phyloP scores from a whole-genome alignment of 2,797 vertebrate species.

The Eurystomus glaucurus region DNA sequence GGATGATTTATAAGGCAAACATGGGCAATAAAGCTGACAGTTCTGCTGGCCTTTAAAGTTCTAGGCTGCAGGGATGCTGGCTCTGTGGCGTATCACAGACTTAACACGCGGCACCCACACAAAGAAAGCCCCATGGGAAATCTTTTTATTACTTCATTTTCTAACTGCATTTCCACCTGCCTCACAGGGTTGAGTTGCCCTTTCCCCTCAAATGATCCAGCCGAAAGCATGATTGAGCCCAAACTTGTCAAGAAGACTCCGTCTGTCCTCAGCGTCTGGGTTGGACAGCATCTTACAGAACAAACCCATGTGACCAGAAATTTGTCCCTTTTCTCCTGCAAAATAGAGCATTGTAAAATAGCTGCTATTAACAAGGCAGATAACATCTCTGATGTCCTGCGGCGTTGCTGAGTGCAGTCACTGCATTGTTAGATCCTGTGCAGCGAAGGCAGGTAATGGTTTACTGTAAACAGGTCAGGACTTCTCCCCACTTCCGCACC shows the following conservation, averaged over 20 bases:
- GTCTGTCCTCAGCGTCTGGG: background rate
- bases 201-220: background rate
- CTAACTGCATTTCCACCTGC: background rate
- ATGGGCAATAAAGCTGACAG: background rate
- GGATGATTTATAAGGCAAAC: background rate
- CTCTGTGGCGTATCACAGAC: background rate
- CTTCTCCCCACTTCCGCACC: background rate
- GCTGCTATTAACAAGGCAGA: background rate
- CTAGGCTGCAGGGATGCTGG: background rate
- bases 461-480: background rate
- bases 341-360: background rate
- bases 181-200: background rate
- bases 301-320: background rate
- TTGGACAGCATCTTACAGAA: background rate
- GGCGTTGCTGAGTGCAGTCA: background rate
- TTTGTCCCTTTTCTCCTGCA: background rate
- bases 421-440: background rate
- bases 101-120: accelerated
- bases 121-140: background rate
- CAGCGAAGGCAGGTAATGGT: accelerated
- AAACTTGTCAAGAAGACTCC: accelerated
- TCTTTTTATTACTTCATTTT: background rate
- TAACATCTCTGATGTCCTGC: background rate
- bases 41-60: background rate
- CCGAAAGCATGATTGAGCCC: accelerated